Percentiles rank a stretch among this genome's conserved stretches.
Evolutionary conservation across 2,797 vertebrate species (phyloP).

Genomic region (Periophthalmus magnuspinnatus): DNA sequence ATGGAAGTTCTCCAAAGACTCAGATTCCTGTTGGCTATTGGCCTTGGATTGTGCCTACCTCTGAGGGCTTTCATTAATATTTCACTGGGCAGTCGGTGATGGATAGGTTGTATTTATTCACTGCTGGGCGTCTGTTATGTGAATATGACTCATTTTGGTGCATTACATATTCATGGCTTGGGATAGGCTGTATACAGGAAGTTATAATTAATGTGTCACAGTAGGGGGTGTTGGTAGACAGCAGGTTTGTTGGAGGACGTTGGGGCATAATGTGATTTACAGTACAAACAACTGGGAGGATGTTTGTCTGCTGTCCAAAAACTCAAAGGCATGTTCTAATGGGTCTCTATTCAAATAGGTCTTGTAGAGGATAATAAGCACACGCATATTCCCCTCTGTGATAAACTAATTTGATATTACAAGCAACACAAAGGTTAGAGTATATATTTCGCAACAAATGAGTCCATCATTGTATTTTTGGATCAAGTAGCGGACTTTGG

Average conservation of each 20-base stretch:
- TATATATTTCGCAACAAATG: not conserved
- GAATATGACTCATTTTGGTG: conserved; percentile 96
- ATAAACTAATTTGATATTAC: conserved; percentile 15
- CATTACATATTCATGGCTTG: conserved; percentile 99
- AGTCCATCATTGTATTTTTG: not conserved
- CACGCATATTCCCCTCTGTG: not conserved
- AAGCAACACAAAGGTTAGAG: conserved; percentile 8
- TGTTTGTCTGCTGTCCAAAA: conserved; percentile 67
- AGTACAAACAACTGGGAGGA: conserved; percentile 82
- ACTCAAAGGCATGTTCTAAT: conserved; percentile 28
- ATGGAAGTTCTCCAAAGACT: conserved; percentile 35
- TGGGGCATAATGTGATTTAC: conserved; percentile 88
- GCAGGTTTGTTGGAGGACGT: conserved; percentile 85
- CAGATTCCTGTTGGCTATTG: conserved; percentile 51
- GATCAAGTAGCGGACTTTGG: not conserved
- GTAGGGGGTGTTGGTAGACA: conserved; percentile 84
- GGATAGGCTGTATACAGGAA: conserved; percentile 92
- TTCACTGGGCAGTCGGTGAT: conserved; percentile 88
- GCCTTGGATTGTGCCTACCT: conserved; percentile 60
- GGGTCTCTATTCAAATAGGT: conserved; percentile 17
- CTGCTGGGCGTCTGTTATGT: conserved; percentile 90
- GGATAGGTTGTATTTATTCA: conserved; percentile 99
- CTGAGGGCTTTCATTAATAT: conserved; percentile 91
- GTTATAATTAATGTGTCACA: conserved; percentile 99
- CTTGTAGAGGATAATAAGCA: conserved; percentile 10